These are phyloP conservation scores for Siniperca scherzeri DNA, from an alignment of 2,797 vertebrate species.

Conservation along the genomic window DNA sequence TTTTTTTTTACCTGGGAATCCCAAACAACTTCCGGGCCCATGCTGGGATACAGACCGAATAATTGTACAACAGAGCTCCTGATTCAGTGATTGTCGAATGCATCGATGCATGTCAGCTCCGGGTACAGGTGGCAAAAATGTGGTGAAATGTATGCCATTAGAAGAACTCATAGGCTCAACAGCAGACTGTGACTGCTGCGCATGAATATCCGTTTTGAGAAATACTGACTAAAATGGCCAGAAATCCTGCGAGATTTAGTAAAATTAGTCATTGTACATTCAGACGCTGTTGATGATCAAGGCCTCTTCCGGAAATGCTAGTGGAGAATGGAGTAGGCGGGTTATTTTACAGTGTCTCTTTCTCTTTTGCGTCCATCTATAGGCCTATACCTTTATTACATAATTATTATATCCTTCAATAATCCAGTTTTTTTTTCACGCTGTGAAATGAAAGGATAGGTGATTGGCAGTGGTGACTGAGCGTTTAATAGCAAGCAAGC, in stretches of 20 bases:
- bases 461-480: neutral
- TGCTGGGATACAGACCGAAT: constrained; percentile 86
- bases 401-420: neutral
- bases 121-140: constrained; percentile 39
- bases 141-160: neutral
- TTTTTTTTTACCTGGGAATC: constrained; percentile 85
- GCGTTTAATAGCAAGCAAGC: constrained; percentile 9
- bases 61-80: constrained; percentile 75
- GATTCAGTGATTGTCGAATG: constrained; percentile 81
- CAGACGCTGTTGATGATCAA: constrained; percentile 7
- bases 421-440: neutral
- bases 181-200: neutral
- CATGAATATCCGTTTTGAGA: constrained; percentile 2
- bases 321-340: constrained; percentile 11
- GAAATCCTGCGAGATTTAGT: neutral
- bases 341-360: constrained; percentile 17
- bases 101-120: constrained; percentile 80
- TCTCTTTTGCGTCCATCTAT: neutral
- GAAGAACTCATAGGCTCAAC: neutral
- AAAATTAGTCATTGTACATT: neutral
- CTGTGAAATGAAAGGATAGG: neutral
- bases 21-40: constrained; percentile 90
- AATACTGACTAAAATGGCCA: neutral
- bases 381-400: neutral
- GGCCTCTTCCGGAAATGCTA: constrained; percentile 27